Evolutionary conservation across 92 coral and sea anemone species (phyloP), one percentile per base, ranked within the genome.

Genomic region (Siderastrea radians): DNA sequence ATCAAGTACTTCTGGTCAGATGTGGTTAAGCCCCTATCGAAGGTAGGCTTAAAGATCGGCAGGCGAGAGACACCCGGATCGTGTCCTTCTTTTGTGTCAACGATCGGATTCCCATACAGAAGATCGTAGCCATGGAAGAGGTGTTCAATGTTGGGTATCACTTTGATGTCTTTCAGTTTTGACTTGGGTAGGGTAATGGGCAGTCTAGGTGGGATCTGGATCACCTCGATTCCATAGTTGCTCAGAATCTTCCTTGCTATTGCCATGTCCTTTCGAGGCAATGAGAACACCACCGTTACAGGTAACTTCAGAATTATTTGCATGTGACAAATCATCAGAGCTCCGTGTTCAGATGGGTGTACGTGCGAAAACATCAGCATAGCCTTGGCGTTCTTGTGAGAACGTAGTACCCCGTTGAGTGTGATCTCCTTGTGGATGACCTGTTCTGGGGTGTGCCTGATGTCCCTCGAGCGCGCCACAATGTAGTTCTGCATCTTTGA

Each of bases 31-130:
- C 50, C 77, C 50, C 59, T 45, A 15, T 59, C 48, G 48, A 53
- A 78, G 51, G 81, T 55, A 6, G 90, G 73, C 60, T 67, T 55
- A 9, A 86, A 86, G 77, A 86, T 77, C 47, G 90, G 84, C 47
- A 86, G 55, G n/a, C 60, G 71, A 12, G 84, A 77, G 83, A 86
- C 15, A 14, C 90, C 90, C 2, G 90, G 90, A 58, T 86, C 90
- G 44, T 43, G 78, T 10, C 90, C 90, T 14, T 55, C 46, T 49
- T 48, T 49, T 14, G 84, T 84, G 49, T 77, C 61, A 1, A 86
- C 90, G 6, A 68, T n/a, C 3, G 90, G 90, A 60, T 78, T 78
- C 0, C 90, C 85, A 59, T 78, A 86, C 3, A 86, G 67, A 6
- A 86, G 52, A 58, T 86, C 77, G 77, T 86, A 86, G 45, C 89